Base-by-base conservation (phyloP, 2,797 vertebrate species). In the Aldrovandia affinis region DNA sequence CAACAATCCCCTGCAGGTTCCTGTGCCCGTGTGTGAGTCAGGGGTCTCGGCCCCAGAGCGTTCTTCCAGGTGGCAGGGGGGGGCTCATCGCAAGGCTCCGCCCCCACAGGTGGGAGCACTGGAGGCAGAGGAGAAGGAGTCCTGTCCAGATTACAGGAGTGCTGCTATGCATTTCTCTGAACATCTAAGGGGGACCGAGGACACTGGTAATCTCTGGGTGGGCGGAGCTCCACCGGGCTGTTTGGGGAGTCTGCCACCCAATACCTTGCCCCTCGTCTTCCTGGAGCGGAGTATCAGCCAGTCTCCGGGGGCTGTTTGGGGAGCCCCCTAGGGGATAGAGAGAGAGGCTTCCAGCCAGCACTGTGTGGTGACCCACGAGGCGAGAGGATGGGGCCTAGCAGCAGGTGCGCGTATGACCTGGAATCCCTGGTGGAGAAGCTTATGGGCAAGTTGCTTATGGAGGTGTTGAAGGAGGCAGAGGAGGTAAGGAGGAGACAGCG, bases 381-480 rank as follows among this genome's bases (percentile, higher is more conserved):
- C 39, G 63, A 57, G 77, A 80, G 47, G 42, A 52, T 36, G 36
- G 36, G 36, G 18, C 25, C 39, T 47, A 12, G 39, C 33, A 70
- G 12, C n/a, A 78, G 73, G 14, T 78, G 75, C 47, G 68, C 59
- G 5, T 50, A 73, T 75, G 86, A 85, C 39, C 73, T 87, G 22
- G 59, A 84, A 42, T 81, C 25, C 77, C 52, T 83, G 57, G 85
- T 83, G 30, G 84, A 86, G 44, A 85, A 77, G 28, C 82, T 88
- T 59, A 85, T 86, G 33, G 85, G 84, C 33, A 83, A 88, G 80
- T 68, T 86, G 78, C 78, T 85, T 70, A 83, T 82, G 52, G 84
- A 87, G 84, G 80, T 81, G 77, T 39, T 89, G 50, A 89, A 79
- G 30, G 87, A 84, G 80, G 65, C 85, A n/a, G 68, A 87, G 33